These are phyloP conservation scores for Dione vanillae DNA, from an alignment of 2,888 invertebrate genomes.

Conservation along the genomic window DNA sequence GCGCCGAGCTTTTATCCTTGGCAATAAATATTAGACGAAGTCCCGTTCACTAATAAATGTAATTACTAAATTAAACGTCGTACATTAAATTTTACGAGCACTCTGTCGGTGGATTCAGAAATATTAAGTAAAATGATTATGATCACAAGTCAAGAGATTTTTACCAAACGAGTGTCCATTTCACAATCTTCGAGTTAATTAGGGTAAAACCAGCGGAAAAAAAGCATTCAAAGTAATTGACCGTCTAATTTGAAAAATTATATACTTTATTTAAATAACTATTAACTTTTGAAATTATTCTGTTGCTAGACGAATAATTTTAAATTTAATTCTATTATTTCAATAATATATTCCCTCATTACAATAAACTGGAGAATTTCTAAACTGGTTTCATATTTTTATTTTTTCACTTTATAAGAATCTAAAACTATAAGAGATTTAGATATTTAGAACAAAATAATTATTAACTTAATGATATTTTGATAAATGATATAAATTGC, in stretches of 20 bases:
- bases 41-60: slow-evolving; percentile 32
- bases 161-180: slow-evolving; percentile 47
- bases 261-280: slow-evolving; percentile 58
- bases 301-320: too few species aligned
- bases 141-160: slow-evolving; percentile 63
- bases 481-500: not conserved
- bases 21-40: slow-evolving; percentile 28
- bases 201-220: slow-evolving; percentile 59
- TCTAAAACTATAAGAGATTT: too few species aligned
- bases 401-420: too few species aligned
- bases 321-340: too few species aligned
- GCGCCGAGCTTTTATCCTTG: slow-evolving; percentile 16
- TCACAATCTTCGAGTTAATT: slow-evolving; percentile 72
- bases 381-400: too few species aligned
- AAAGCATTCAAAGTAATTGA: slow-evolving; percentile 74
- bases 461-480: not conserved
- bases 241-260: slow-evolving; percentile 65
- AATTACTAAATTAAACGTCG: slow-evolving; percentile 52
- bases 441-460: too few species aligned
- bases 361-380: too few species aligned
- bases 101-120: slow-evolving; percentile 56
- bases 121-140: slow-evolving; percentile 69
- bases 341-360: too few species aligned
- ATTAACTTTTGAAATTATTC: slow-evolving; percentile 48
- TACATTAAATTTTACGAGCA: slow-evolving; percentile 56